phyloP scores from a whole-genome alignment of 2,797 vertebrate genomes.

The Pyrrhura leucotis region DNA sequence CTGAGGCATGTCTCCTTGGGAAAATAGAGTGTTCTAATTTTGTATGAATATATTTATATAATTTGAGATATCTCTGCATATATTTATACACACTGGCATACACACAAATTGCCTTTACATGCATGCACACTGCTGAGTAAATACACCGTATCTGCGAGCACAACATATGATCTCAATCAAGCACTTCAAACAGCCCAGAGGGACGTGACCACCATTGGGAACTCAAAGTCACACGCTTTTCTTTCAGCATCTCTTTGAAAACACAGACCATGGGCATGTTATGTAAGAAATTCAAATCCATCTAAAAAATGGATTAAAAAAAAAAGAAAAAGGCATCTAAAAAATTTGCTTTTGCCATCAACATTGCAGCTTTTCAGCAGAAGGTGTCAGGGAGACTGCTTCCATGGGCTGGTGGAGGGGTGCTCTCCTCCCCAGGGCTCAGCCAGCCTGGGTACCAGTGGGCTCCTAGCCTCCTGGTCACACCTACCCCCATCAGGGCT shows the following conservation, averaged over 20 bases:
- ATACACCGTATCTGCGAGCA: neutral
- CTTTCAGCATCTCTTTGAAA: neutral
- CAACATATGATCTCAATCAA: neutral
- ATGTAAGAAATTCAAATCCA: neutral
- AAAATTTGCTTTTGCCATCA: neutral
- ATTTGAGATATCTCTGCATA: neutral
- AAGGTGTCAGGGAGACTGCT: neutral
- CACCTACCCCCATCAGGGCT: neutral
- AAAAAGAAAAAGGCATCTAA: neutral
- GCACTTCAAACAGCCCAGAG: neutral
- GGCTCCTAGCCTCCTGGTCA: rapidly evolving
- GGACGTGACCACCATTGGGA: neutral
- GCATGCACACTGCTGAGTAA: neutral
- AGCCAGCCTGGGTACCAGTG: rapidly evolving
- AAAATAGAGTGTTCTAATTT: neutral
- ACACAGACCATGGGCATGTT: rapidly evolving
- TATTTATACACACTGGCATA: neutral
- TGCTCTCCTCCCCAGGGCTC: neutral
- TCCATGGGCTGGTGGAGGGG: neutral
- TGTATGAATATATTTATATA: neutral
- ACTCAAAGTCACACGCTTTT: rapidly evolving
- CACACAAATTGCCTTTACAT: neutral
- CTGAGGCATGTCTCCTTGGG: conserved; percentile 2
- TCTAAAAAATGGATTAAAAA: neutral
- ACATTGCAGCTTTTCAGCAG: neutral